Evolutionary conservation across 1,140 invertebrate species (phyloP).

Genomic region (Catajapyx aquilonaris): DNA sequence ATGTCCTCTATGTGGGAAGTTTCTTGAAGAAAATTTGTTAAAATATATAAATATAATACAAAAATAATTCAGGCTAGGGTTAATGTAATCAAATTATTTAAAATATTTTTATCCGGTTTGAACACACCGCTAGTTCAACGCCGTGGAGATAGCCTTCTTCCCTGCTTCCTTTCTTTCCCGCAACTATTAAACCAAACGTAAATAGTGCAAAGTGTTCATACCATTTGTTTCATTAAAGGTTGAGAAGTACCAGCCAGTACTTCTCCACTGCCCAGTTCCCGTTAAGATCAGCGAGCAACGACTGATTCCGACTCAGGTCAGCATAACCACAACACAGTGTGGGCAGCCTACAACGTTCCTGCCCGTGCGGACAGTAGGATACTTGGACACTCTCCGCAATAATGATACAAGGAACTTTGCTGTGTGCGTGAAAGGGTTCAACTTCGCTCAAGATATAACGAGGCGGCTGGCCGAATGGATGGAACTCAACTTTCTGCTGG

Average conservation of each 20-base stretch:
- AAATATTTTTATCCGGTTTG: no score
- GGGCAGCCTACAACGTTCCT: conserved; percentile 1
- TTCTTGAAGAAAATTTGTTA: no score
- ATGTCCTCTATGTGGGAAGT: no score
- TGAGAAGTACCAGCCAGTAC: conserved; percentile 13
- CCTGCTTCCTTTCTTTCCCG: no score
- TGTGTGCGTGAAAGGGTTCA: conserved; percentile 46
- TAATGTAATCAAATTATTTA: no score
- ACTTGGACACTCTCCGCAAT: not conserved
- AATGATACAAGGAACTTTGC: conserved; percentile 26
- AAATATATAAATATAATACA: no score
- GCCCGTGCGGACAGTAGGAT: not conserved
- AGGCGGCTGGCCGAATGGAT: conserved; percentile 40
- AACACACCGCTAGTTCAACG: no score
- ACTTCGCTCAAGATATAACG: conserved; percentile 37
- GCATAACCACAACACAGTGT: conserved; percentile 2
- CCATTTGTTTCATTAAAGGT: no score
- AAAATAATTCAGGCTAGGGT: no score
- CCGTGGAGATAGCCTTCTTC: no score
- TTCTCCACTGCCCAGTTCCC: conserved; percentile 14
- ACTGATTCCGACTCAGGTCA: not conserved
- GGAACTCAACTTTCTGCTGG: conserved; percentile 37
- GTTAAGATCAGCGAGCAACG: not conserved
- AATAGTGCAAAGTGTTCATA: no score
- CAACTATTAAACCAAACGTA: no score